Base-by-base conservation (phyloP, 2,888 invertebrate species). In the Alcis repandata region DNA sequence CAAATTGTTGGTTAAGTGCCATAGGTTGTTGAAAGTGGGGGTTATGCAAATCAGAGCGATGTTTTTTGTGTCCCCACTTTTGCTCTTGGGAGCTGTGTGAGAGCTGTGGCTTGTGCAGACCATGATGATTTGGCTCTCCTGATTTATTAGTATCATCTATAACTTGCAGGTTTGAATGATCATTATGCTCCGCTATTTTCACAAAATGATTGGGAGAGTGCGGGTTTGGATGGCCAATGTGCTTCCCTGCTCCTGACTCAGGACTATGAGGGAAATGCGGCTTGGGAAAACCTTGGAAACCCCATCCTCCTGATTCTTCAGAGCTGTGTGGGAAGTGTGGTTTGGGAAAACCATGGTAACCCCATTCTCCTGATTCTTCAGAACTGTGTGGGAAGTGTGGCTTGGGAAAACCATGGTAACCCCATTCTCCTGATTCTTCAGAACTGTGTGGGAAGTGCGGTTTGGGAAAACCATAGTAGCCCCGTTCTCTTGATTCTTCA, bases 21-120 rank as follows among this genome's bases (percentile, higher is more conserved):
- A 17, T 20, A 7, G 32, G 13, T 1, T 38, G 11, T 38, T 51
- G 52, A 41, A 58, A 45, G 13, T 45, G 15, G 22, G 38, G 43
- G 19, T 45, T 49, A 13, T 57, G 17, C 56, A 33, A 49, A 43
- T 51, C 51, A 17, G 33, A 38, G 19, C 27, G 36, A n/a, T 49
- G 19, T 11, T 13, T 19, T 20, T 62, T 33, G 10, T 32, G 11
- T 36, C 11, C 45, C 40, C 27, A 19, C 9, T 45, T 36, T 38
- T 32, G 22, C 11, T 52, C 36, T 52, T 41, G 33, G 8, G 33
- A 52, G n/a, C 9, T 33, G 10, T 32, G 40, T 10, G 15, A 27
- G 1, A 48, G 9, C 11, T 27, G 43, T 11, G 20, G 45, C 20
- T 13, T 11, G 13, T 9, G 45, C 6, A 45, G 6, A 20, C 15